phyloP scores from a whole-genome alignment of 2,113 vertebrate species.

The Hemiprocne comata region DNA sequence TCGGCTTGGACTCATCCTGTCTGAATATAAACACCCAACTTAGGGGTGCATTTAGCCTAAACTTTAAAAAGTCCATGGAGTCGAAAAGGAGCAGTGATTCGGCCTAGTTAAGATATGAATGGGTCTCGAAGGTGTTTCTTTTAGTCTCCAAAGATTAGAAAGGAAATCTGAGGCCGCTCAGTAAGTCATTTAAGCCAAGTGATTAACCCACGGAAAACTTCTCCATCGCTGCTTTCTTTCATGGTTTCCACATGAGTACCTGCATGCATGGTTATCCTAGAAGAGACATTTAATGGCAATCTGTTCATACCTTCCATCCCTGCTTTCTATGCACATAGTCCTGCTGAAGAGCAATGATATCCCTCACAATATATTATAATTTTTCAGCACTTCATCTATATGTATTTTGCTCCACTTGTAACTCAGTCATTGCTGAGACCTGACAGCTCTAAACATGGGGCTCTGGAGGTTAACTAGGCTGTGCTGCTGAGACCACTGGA shows the following conservation, averaged over 20 bases:
- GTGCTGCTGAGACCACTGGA: rapidly evolving
- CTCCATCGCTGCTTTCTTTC: neutral
- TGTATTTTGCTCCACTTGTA: neutral
- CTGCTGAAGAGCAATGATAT: neutral
- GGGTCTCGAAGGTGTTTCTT: neutral
- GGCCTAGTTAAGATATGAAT: neutral
- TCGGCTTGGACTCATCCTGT: neutral
- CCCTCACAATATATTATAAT: too few species aligned
- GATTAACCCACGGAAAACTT: neutral
- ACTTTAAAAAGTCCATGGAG: neutral
- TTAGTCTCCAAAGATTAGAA: neutral
- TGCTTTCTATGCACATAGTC: neutral
- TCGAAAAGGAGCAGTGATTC: neutral
- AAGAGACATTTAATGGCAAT: neutral
- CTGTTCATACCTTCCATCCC: neutral
- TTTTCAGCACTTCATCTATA: neutral
- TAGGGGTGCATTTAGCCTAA: neutral
- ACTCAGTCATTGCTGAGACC: neutral
- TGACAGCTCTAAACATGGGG: neutral
- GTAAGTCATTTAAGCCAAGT: neutral
- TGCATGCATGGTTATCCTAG: neutral
- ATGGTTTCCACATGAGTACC: neutral
- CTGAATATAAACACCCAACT: neutral
- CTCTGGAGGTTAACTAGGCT: neutral
- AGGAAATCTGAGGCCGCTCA: neutral